Evolutionary conservation across 2,888 invertebrate genomes (phyloP), one percentile per base, ranked within the genome.

Genomic region (Polydrusus tereticollis): DNA sequence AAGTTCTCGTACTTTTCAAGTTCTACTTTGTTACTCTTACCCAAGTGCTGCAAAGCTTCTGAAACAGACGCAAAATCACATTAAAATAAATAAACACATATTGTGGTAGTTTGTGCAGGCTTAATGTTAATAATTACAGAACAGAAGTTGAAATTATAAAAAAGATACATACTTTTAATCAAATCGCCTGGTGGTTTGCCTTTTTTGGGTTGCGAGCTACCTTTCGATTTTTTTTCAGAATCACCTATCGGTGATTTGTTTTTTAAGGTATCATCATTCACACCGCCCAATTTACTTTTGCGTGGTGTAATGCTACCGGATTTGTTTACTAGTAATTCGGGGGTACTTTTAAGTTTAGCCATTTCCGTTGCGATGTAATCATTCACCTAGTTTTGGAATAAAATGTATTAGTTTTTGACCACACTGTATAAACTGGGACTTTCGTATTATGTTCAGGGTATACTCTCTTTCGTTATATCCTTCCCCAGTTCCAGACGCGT

Each of bases 1-100:
- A 79, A 65, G 16, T 60, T 41, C 63, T 80, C 79, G 33, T 80
- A 82, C 18, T 65, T 43, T 12, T 79, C 78, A 52, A 81, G 77
- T 20, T 41, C 45, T n/a, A 64, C 67, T 71, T 82, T 79, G 1
- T 78, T n/a, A 7, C 29, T n/a, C 63, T 76, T 72, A 8, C n/a
- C 8, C 12, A 69, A 16, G 29, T 16, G 1, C 29, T 55, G 55
- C 2, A 69, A n/a, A 29, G 57, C 23, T 41, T 62, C 69, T 69
- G 16, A 63, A 69, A n/a, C n/a, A n/a, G n/a, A n/a, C n/a, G n/a
- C n/a, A 50, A 29, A 62, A 23, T 43, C n/a, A 45, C 5, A 10
- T n/a, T 38, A 5, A n/a, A 16, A 50, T n/a, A n/a, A n/a, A n/a
- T n/a, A n/a, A n/a, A n/a, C n/a, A n/a, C n/a, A n/a, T n/a, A n/a